Conservation (phyloP, 2,797 vertebrate species). For the Hoplostethus mediterraneus region DNA sequence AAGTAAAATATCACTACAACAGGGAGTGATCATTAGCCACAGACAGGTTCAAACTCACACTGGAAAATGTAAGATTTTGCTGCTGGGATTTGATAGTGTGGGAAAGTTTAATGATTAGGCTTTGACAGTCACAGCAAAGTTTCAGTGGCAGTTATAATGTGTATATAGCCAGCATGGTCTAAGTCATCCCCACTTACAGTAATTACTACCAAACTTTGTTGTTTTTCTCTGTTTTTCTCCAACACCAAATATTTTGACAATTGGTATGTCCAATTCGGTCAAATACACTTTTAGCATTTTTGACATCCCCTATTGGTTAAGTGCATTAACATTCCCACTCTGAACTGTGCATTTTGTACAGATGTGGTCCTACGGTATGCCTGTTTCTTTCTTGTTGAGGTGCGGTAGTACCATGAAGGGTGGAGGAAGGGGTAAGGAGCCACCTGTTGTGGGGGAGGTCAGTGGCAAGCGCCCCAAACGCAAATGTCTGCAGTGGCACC, state of each 20-base stretch:
- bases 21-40: neutral
- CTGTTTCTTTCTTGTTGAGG: slow-evolving; percentile 61
- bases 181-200: too few species aligned
- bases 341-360: neutral
- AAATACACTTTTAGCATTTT: too few species aligned
- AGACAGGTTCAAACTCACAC: neutral
- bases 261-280: too few species aligned
- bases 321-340: neutral
- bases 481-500: slow-evolving; percentile 99
- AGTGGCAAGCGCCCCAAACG: slow-evolving; percentile 95
- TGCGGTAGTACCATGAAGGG: slow-evolving; percentile 97
- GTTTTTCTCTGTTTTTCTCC: too few species aligned
- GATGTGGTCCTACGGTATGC: slow-evolving; percentile 4
- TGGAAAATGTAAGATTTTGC: neutral
- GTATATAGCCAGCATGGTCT: too few species aligned
- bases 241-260: too few species aligned
- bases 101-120: too few species aligned
- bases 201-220: too few species aligned
- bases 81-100: neutral
- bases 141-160: neutral
- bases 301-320: too few species aligned
- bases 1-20: neutral
- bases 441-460: slow-evolving; percentile 91
- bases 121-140: neutral
- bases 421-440: slow-evolving; percentile 94